Percentiles rank a stretch among this genome's conserved stretches.
These are phyloP conservation scores for Chironomus striatipennis DNA, from an alignment of 1,140 invertebrate genomes.

Conservation along the genomic window DNA sequence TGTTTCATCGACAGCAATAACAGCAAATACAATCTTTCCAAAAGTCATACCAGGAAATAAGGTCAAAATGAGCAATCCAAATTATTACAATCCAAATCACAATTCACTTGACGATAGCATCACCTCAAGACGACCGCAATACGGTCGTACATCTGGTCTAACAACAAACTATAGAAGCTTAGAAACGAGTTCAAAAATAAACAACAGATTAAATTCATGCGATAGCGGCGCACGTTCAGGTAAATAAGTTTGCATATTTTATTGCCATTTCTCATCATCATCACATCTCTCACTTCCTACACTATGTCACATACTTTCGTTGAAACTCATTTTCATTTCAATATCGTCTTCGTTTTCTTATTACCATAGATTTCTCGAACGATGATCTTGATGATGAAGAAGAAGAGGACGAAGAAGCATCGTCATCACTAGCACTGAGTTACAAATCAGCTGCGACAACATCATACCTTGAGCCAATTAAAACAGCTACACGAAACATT, in stretches of 20 bases:
- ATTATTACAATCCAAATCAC: constrained; percentile 32
- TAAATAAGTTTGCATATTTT: constrained; percentile 28
- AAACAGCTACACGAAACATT: not conserved
- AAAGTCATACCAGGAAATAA: constrained; percentile 21
- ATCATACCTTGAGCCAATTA: not conserved
- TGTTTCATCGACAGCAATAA: not conserved
- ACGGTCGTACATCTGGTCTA: constrained; percentile 27
- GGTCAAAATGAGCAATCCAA: constrained; percentile 18
- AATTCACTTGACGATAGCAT: constrained; percentile 31
- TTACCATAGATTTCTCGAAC: constrained; percentile 36
- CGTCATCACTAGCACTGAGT: not conserved
- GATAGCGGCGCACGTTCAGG: constrained; percentile 40
- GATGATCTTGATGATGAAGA: constrained; percentile 38
- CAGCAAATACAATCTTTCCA: not conserved
- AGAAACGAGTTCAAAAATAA: constrained; percentile 32
- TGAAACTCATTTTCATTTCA: too few species aligned
- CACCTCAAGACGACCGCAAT: constrained; percentile 37
- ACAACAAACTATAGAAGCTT: constrained; percentile 35
- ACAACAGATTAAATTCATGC: constrained; percentile 38
- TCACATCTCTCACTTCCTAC: too few species aligned
- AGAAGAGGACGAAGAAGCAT: constrained; percentile 1
- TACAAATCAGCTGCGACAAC: constrained; percentile 16
- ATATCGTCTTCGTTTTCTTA: not conserved
- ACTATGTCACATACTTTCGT: too few species aligned
- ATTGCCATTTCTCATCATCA: not conserved